These are phyloP conservation scores for Diglossa cyanea DNA, from an alignment of 2,797 vertebrate species.

Conservation along the genomic window DNA sequence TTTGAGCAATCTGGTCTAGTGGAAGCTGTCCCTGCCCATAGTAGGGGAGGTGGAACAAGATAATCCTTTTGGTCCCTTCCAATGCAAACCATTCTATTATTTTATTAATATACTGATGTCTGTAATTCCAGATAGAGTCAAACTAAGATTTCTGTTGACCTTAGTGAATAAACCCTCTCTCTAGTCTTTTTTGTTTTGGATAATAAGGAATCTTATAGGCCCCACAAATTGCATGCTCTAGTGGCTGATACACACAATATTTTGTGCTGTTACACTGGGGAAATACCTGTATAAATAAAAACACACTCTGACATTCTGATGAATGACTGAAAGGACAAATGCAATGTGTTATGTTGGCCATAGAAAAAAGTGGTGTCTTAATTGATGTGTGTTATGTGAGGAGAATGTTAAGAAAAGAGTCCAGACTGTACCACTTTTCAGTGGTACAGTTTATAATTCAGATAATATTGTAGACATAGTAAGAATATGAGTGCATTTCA, in stretches of 20 bases:
- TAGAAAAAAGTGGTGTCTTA: not conserved
- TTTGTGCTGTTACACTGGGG: not conserved
- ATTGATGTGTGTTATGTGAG: not conserved
- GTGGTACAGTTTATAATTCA: not conserved
- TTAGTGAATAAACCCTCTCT: not conserved
- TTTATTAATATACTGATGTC: not conserved
- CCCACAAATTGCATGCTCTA: not conserved
- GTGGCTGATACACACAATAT: not conserved
- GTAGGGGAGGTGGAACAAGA: fast-evolving
- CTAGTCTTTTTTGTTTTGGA: not conserved
- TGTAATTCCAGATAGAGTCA: not conserved
- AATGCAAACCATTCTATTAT: not conserved
- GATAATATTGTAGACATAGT: not conserved
- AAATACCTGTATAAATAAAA: not conserved
- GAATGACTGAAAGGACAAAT: not conserved
- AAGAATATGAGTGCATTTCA: not conserved
- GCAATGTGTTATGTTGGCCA: not conserved
- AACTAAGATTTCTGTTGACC: not conserved
- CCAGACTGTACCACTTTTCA: not conserved
- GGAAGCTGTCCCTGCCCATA: fast-evolving
- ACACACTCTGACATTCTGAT: not conserved
- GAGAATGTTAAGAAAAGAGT: not conserved
- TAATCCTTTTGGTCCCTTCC: not conserved
- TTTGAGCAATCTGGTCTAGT: not conserved
- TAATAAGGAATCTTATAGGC: not conserved